Conservation (phyloP, 2,888 invertebrate genomes). For the Ditylenchus weischeri region DNA sequence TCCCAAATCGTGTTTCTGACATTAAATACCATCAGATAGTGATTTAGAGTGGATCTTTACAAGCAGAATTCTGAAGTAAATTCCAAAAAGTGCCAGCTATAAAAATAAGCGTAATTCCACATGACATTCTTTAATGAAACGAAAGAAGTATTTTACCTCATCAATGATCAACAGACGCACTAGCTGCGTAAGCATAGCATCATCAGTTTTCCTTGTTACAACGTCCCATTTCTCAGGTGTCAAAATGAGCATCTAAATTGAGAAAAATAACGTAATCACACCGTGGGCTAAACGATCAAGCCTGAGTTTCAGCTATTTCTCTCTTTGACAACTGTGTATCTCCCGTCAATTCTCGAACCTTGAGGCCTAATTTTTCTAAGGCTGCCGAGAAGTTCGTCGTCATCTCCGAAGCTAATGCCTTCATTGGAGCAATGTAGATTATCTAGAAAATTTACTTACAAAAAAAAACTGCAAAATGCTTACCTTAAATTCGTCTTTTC, state of each 20-base stretch:
- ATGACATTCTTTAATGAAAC: no score
- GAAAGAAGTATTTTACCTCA: constrained; percentile 63
- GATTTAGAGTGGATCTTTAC: no score
- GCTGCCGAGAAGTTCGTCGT: constrained; percentile 84
- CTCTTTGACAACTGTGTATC: constrained; percentile 93
- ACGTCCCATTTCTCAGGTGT: constrained; percentile 99
- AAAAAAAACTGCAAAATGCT: constrained; percentile 9
- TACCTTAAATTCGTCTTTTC: constrained; percentile 87
- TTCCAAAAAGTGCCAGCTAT: no score
- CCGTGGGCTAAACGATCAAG: constrained; percentile 59
- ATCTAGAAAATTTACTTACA: constrained; percentile 67
- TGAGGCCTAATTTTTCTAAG: constrained; percentile 72
- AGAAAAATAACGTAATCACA: not conserved
- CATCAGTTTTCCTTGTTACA: constrained; percentile 86
- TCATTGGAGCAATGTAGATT: constrained; percentile 98
- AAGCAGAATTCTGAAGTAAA: no score
- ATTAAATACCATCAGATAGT: no score
- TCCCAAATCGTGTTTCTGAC: no score
- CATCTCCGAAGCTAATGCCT: constrained; percentile 97
- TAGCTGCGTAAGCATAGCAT: constrained; percentile 78
- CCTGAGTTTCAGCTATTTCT: constrained; percentile 91
- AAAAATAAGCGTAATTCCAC: no score
- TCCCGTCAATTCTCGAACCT: constrained; percentile 84
- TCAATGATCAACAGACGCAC: constrained; percentile 92
- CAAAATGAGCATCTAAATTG: constrained; percentile 79